A percentile compares a stretch with the other conserved stretches of the same genome.
These are phyloP conservation scores for Bombus balteatus DNA, from an alignment of 1,140 invertebrate species.

Conservation along the genomic window DNA sequence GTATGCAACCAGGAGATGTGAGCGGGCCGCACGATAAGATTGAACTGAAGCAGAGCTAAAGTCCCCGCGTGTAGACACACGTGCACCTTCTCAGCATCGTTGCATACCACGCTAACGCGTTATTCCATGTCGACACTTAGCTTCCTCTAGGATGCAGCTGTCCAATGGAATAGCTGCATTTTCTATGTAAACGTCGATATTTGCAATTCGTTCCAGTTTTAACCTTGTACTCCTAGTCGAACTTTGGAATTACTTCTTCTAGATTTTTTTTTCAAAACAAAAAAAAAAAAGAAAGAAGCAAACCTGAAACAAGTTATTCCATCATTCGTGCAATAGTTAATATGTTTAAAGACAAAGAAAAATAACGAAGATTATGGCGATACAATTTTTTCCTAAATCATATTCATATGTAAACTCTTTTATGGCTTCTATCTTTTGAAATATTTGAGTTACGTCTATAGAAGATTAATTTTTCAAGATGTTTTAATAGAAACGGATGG, in stretches of 20 bases:
- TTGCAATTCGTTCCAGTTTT: background rate
- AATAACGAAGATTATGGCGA: no score
- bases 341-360: background rate
- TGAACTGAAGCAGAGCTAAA: constrained; percentile 50
- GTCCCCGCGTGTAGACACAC: constrained; percentile 6
- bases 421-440: background rate
- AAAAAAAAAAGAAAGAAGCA: no score
- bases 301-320: background rate
- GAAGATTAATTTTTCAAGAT: background rate
- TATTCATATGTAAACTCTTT: no score
- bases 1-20: constrained; percentile 38
- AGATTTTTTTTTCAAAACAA: no score
- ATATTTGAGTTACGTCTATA: background rate
- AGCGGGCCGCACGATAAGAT: constrained; percentile 57
- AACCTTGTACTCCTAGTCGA: background rate
- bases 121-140: background rate
- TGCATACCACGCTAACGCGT: constrained; percentile 2
- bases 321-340: background rate
- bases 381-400: no score
- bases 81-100: constrained; percentile 38
- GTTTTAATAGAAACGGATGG: background rate
- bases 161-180: background rate
- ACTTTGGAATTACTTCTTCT: background rate
- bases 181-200: background rate
- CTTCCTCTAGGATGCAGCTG: background rate